Evolutionary conservation across 2,888 invertebrate species (phyloP).

Genomic region (Eurytoma californica): DNA sequence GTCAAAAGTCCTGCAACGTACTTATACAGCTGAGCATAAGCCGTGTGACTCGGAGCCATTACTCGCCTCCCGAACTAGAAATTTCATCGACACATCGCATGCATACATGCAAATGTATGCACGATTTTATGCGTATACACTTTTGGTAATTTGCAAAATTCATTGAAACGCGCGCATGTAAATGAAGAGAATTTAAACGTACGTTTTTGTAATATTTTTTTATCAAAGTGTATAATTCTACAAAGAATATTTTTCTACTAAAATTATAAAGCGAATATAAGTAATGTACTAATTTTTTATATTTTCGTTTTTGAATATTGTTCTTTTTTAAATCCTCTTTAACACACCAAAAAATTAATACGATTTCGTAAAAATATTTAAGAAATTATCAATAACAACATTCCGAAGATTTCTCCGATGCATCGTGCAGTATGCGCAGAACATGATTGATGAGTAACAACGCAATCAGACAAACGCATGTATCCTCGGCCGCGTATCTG

Average conservation of each 20-base stretch:
- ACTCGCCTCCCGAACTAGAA: slow-evolving; percentile 31
- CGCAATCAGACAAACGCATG: too few species aligned
- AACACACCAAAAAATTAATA: background rate
- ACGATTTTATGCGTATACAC: slow-evolving; percentile 23
- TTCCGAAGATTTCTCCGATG: too few species aligned
- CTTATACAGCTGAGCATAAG: slow-evolving; percentile 30
- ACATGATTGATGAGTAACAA: too few species aligned
- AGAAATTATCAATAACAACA: too few species aligned
- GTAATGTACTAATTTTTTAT: background rate
- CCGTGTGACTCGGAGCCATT: slow-evolving; percentile 30
- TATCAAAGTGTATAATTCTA: background rate
- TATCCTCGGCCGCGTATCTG: background rate
- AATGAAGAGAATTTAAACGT: background rate
- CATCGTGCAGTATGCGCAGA: too few species aligned
- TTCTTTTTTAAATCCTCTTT: too few species aligned
- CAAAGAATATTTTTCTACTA: background rate
- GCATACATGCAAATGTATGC: slow-evolving; percentile 40
- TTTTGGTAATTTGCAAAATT: slow-evolving; percentile 18
- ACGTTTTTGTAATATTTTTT: background rate
- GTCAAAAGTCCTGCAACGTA: slow-evolving; percentile 28
- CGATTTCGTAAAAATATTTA: background rate
- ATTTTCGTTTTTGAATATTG: too few species aligned
- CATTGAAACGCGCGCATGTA: background rate
- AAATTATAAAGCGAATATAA: background rate
- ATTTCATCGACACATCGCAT: slow-evolving; percentile 43